Conservation (phyloP, 1,140 invertebrate species). For the Cepaea nemoralis region DNA sequence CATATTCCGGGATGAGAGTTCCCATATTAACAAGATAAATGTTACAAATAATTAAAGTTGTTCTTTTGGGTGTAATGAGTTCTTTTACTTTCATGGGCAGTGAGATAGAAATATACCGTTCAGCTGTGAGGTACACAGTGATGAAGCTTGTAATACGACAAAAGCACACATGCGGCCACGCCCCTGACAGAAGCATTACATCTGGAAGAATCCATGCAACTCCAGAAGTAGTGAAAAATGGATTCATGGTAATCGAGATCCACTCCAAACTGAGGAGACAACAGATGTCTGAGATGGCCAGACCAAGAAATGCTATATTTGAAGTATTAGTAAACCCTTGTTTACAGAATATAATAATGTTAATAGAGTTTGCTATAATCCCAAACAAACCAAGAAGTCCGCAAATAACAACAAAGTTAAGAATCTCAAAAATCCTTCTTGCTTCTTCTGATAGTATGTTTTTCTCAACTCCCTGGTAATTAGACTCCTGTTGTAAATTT, state of each 20-base stretch:
- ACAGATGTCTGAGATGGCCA: not conserved
- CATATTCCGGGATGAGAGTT: not conserved
- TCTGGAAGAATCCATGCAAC: not conserved
- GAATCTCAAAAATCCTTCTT: too few relatives aligned
- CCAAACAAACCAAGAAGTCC: too few relatives aligned
- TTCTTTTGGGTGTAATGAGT: not conserved
- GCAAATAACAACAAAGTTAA: too few relatives aligned
- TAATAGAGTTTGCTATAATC: too few relatives aligned
- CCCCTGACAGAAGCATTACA: not conserved
- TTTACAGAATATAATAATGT: too few relatives aligned
- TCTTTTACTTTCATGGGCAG: constrained; percentile 14
- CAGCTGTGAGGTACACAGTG: constrained; percentile 7
- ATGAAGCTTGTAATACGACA: constrained; percentile 22
- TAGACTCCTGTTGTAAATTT: too few relatives aligned
- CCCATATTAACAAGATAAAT: not conserved
- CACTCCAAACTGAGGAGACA: not conserved
- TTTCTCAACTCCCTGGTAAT: too few relatives aligned
- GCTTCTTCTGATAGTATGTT: too few relatives aligned
- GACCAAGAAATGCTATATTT: too few relatives aligned
- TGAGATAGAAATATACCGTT: constrained; percentile 16
- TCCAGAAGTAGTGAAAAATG: not conserved
- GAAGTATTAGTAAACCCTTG: too few relatives aligned
- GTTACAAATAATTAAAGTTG: not conserved
- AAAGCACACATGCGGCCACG: constrained; percentile 21
- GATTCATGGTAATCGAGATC: not conserved